Percentiles rank a stretch among this genome's conserved stretches.
Conservation (phyloP, 2,888 invertebrate genomes). For the Leptura quadrifasciata region DNA sequence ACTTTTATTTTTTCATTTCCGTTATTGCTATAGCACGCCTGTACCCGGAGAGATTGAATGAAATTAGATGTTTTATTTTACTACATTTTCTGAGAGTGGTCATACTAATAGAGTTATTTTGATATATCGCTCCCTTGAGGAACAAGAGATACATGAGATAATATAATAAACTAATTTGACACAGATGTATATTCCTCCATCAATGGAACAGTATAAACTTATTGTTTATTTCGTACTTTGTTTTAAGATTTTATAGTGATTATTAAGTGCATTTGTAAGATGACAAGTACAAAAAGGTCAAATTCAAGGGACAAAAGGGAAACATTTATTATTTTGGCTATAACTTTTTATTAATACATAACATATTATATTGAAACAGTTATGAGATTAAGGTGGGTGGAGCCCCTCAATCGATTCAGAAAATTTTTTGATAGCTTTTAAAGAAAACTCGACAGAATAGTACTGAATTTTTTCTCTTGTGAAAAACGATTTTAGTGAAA, state of each 20-base stretch:
- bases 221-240: neutral
- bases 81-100: neutral
- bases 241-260: no score
- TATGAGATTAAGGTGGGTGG: no score
- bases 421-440: no score
- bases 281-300: no score
- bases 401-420: no score
- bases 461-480: no score
- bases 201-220: neutral
- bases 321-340: no score
- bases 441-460: no score
- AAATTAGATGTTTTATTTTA: conserved; percentile 6
- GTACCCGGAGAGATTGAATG: neutral
- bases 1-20: conserved; percentile 45
- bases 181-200: neutral
- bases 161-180: conserved; percentile 16
- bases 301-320: no score
- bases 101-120: conserved; percentile 5
- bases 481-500: no score
- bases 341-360: no score
- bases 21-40: neutral
- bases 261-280: neutral
- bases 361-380: no score
- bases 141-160: conserved; percentile 7
- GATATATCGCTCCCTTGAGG: conserved; percentile 12